Percentiles rank a stretch among this genome's conserved stretches.
phyloP scores from a whole-genome alignment of 1,140 invertebrate genomes.

The Cotesia vestalis region DNA sequence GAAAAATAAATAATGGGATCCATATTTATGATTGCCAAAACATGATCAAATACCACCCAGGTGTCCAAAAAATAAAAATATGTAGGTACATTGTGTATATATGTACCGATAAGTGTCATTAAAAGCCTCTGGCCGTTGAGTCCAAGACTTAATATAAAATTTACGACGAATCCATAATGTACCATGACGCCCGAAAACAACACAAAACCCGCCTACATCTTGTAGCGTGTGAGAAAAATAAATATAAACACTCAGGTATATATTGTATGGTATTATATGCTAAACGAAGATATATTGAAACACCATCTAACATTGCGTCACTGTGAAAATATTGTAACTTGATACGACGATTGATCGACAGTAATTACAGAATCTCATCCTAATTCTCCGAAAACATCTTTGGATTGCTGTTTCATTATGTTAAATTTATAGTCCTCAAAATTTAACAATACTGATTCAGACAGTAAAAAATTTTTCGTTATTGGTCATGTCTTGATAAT shows the following conservation, averaged over 20 bases:
- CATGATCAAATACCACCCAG: conserved; percentile 33
- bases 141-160: conserved; percentile 40
- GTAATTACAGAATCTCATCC: no score
- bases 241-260: no score
- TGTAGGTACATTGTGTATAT: conserved; percentile 20
- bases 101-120: conserved; percentile 1
- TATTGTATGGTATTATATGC: no score
- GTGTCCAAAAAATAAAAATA: conserved; percentile 10
- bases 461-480: no score
- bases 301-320: no score
- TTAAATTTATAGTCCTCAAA: no score
- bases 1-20: conserved; percentile 16
- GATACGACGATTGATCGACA: conserved; percentile 52
- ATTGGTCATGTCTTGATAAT: no score
- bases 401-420: no score
- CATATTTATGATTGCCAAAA: conserved; percentile 29
- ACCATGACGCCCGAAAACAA: conserved; percentile 34
- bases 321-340: conserved; percentile 1
- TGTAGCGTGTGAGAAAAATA: conserved; percentile 17
- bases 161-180: conserved; percentile 43
- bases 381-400: no score
- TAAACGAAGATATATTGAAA: background rate
- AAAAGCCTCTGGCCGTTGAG: background rate
- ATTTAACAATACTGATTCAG: no score
- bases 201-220: conserved; percentile 21